Evolutionary conservation across 2,797 vertebrate genomes (phyloP), one percentile per base, ranked within the genome.

Genomic region (Rousettus madagascariensis): DNA sequence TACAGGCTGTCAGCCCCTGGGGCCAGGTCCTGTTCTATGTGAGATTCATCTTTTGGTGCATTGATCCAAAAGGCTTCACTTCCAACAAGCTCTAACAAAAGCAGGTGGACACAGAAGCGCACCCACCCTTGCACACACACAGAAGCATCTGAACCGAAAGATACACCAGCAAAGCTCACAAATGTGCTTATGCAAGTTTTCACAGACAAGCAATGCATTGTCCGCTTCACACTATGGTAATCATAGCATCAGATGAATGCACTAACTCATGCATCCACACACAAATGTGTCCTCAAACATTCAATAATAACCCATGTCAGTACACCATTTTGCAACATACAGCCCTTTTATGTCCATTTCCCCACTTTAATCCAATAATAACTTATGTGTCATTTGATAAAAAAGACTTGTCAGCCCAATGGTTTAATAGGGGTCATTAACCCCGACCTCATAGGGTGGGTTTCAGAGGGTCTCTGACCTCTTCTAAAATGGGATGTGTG

Each of bases 21-120:
- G 71, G 66, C 75, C 53, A 53, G 41, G 63, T 94, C 51, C 38
- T 80, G n/a, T 28, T 85, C 36, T 72, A 12, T 38, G 41, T 4
- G 0, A 91, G 33, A 53, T 55, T 89, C 59, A 59, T 71, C 85
- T 95, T 86, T 78, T 26, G 36, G 12, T 80, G 8, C 65, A 80
- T 65, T 51, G 36, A 95, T 83, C 36, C 91, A 61, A 71, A 87
- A 93, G 61, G 7, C 66, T 71, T 91, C 46, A 66, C 63, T 85
- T 83, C 74, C 82, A 95, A 61, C n/a, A 88, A 87, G 36, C 1
- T 28, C 72, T 79, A 61, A 71, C 36, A 88, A 82, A 86, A 36
- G 22, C 74, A 36, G 51, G 10, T 26, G 7, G 51, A 16, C 51
- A 38, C 33, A 15, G 74, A 55, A 38, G 36, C 46, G 43, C 3